Conservation (phyloP, 1,140 invertebrate genomes). For the Pseudomyrmex concolor region DNA sequence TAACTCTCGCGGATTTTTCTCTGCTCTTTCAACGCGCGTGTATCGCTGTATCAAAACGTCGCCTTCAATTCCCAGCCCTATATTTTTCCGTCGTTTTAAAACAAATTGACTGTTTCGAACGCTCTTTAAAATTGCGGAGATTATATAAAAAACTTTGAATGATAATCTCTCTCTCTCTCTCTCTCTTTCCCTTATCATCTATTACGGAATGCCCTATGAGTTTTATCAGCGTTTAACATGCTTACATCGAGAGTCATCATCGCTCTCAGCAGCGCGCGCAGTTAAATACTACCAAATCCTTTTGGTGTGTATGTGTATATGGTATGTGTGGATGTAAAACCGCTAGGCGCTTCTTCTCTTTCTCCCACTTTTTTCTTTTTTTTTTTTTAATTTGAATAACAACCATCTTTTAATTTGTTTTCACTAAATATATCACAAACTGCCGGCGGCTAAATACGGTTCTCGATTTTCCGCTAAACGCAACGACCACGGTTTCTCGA, state of each 20-base stretch:
- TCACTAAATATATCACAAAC: constrained; percentile 85
- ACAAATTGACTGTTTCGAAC: not conserved
- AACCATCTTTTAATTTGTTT: constrained; percentile 81
- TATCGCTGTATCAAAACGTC: not conserved
- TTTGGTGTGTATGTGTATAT: constrained; percentile 75
- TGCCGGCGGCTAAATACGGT: constrained; percentile 78
- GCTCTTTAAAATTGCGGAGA: constrained; percentile 15
- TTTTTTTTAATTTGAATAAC: constrained; percentile 81
- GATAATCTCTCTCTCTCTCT: not conserved
- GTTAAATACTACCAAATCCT: constrained; percentile 61
- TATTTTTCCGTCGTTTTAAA: not conserved
- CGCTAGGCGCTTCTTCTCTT: constrained; percentile 77
- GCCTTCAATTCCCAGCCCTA: not conserved
- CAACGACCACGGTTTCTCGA: not conserved
- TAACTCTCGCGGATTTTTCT: not conserved
- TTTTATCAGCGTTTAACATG: constrained; percentile 61
- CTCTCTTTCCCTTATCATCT: constrained; percentile 6
- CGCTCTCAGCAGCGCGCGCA: constrained; percentile 66
- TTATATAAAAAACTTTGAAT: constrained; percentile 19
- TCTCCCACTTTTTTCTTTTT: constrained; percentile 12
- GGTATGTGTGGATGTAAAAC: constrained; percentile 81
- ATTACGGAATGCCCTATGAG: constrained; percentile 70
- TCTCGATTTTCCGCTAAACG: constrained; percentile 67
- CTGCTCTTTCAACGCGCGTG: not conserved
- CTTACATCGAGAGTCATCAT: constrained; percentile 12